Percentiles rank a stretch among this genome's conserved stretches.
Evolutionary conservation across 2,797 vertebrate genomes (phyloP).

Genomic region (Gymnopithys bicolor): DNA sequence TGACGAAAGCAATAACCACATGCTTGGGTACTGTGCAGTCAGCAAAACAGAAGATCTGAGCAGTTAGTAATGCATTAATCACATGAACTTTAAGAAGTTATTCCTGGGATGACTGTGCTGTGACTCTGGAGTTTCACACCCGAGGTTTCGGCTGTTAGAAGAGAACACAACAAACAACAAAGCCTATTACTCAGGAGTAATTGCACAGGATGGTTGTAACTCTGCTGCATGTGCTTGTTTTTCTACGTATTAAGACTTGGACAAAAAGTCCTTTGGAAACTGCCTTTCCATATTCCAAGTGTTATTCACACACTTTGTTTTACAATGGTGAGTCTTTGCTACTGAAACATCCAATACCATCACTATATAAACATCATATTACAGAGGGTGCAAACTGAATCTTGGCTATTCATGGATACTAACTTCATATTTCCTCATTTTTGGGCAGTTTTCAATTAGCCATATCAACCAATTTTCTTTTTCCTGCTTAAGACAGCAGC

Average conservation of each 20-base stretch:
- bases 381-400: neutral
- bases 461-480: neutral
- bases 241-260: neutral
- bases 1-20: neutral
- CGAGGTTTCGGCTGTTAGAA: neutral
- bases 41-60: neutral
- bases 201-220: neutral
- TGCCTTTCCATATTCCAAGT: neutral
- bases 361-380: accelerated
- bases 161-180: neutral
- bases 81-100: neutral
- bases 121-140: neutral
- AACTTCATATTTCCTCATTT: neutral
- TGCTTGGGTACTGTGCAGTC: neutral
- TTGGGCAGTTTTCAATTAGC: neutral
- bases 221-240: neutral
- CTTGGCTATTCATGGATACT: neutral
- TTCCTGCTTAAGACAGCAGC: neutral
- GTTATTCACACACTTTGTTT: neutral
- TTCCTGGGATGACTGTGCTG: neutral
- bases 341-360: neutral
- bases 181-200: neutral
- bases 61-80: neutral
- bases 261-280: neutral
- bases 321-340: neutral